Conservation (phyloP, 2,113 vertebrate species). For the Machaerirhynchus nigripectus region DNA sequence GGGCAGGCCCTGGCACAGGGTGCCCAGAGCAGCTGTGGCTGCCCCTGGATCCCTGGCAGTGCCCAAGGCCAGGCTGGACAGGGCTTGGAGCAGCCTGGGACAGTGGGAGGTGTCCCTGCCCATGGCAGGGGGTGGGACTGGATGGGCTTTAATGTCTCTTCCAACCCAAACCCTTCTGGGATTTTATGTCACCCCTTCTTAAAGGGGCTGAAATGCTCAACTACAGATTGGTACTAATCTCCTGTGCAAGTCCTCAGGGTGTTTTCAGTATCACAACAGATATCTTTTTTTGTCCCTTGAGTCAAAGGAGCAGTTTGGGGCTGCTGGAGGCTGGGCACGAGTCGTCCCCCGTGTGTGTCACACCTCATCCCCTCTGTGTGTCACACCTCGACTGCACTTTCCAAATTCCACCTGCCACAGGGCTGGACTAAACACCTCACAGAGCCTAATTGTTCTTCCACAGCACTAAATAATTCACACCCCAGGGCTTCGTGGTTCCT, state of each 20-base stretch:
- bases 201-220: neutral
- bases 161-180: neutral
- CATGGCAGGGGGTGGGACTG: neutral
- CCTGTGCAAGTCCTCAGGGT: neutral
- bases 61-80: neutral
- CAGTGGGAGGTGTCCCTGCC: neutral
- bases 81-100: neutral
- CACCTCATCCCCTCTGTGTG: neutral
- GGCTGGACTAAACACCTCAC: neutral
- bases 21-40: neutral
- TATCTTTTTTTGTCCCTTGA: neutral
- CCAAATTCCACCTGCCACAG: neutral
- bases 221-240: neutral
- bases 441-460: slow-evolving; percentile 17
- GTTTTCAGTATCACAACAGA: neutral
- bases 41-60: neutral
- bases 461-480: neutral
- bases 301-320: neutral
- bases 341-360: neutral
- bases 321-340: rapidly evolving
- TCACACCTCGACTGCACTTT: rapidly evolving
- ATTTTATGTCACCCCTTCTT: neutral
- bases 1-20: neutral
- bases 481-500: neutral
- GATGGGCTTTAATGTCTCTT: neutral